A percentile compares a stretch with the other conserved stretches of the same genome.
These are phyloP conservation scores for Antennarius striatus DNA, from an alignment of 2,113 vertebrate genomes.

Conservation along the genomic window DNA sequence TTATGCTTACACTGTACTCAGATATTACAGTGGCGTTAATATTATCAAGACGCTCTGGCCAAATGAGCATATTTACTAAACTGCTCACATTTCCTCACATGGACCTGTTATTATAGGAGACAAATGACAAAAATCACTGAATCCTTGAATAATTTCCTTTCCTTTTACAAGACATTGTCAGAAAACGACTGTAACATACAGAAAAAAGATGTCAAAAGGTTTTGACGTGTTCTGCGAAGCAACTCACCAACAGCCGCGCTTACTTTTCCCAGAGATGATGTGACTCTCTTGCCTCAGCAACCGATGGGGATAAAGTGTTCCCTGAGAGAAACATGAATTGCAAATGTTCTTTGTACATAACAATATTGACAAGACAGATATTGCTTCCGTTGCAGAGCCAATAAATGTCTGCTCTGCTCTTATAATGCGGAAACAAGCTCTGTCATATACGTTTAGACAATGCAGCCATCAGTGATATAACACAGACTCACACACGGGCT, in stretches of 20 bases:
- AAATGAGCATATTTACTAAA: neutral
- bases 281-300: slow-evolving; percentile 10
- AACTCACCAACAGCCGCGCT: neutral
- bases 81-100: neutral
- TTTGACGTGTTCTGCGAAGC: slow-evolving; percentile 15
- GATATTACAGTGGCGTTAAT: neutral
- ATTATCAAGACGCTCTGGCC: neutral
- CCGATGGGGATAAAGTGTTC: neutral
- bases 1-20: no score
- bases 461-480: slow-evolving; percentile 16
- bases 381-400: slow-evolving; percentile 10
- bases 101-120: neutral
- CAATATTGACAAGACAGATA: slow-evolving; percentile 10
- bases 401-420: slow-evolving; percentile 5
- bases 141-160: neutral
- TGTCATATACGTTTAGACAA: slow-evolving; percentile 39
- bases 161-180: neutral
- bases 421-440: slow-evolving; percentile 10
- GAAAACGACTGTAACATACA: neutral
- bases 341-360: slow-evolving; percentile 11
- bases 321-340: slow-evolving; percentile 21
- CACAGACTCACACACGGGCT: neutral
- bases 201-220: neutral
- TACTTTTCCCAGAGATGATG: slow-evolving; percentile 12
- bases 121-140: neutral